phyloP scores from a whole-genome alignment of 2,797 vertebrate genomes.

The Sparus aurata region DNA sequence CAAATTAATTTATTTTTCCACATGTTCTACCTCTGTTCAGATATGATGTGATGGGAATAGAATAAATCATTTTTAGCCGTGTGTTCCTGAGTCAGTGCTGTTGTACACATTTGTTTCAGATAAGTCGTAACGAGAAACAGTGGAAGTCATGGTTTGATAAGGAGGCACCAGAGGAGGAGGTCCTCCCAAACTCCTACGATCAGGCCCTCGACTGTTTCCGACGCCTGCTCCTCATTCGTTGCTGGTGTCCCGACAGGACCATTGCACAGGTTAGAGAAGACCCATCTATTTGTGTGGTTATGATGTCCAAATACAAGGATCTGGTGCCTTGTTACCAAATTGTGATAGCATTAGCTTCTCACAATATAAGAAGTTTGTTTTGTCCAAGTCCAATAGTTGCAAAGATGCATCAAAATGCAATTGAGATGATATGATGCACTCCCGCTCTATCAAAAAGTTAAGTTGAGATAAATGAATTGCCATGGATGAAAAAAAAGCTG shows the following conservation, averaged over 20 bases:
- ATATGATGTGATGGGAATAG: constrained; percentile 6
- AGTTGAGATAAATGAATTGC: neutral
- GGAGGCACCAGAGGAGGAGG: constrained; percentile 94
- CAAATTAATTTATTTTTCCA: neutral
- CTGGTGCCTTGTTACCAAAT: neutral
- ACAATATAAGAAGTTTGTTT: neutral
- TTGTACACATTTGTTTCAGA: constrained; percentile 80
- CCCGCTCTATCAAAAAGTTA: neutral
- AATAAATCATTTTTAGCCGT: constrained; percentile 1
- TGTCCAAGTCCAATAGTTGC: neutral
- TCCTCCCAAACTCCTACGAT: constrained; percentile 90
- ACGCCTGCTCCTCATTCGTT: constrained; percentile 93
- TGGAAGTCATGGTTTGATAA: constrained; percentile 98
- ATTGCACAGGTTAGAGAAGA: constrained; percentile 91
- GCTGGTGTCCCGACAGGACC: constrained; percentile 97
- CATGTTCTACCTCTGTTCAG: neutral
- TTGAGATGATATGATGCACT: neutral
- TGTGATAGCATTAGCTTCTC: neutral
- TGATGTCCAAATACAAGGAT: neutral
- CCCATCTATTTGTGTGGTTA: neutral
- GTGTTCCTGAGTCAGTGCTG: neutral
- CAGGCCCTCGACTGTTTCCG: constrained; percentile 92
- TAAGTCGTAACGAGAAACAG: constrained; percentile 91
- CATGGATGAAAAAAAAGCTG: neutral
- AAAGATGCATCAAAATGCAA: neutral